Evolutionary conservation across 2,113 vertebrate genomes (phyloP).

Genomic region (Polyodon spathula): DNA sequence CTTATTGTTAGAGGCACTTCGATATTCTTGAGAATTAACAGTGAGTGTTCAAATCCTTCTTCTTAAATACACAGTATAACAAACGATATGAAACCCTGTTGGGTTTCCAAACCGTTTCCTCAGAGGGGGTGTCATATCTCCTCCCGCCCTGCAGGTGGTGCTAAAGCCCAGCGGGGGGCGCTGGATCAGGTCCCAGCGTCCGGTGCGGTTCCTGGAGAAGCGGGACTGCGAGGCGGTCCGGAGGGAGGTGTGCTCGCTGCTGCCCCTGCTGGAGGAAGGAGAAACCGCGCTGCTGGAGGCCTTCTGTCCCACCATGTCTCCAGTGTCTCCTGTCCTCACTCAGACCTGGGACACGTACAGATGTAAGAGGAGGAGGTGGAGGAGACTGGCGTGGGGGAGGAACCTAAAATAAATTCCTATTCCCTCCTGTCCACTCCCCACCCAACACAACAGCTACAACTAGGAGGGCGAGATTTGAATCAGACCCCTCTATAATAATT

Average conservation of each 20-base stretch:
- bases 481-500: too few species aligned
- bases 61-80: background rate
- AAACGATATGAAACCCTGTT: background rate
- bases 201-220: slow-evolving; percentile 23
- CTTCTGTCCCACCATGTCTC: slow-evolving; percentile 33
- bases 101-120: background rate
- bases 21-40: too few species aligned
- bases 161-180: slow-evolving; percentile 37
- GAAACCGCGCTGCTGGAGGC: slow-evolving; percentile 50
- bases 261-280: slow-evolving; percentile 47
- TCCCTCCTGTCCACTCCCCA: too few species aligned
- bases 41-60: too few species aligned
- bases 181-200: slow-evolving; percentile 28
- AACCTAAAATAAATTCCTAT: too few species aligned
- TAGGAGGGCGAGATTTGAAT: too few species aligned
- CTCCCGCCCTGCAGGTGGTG: slow-evolving; percentile 32
- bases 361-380: too few species aligned
- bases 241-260: slow-evolving; percentile 19
- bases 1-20: too few species aligned
- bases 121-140: background rate
- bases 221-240: slow-evolving; percentile 25
- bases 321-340: background rate
- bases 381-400: slow-evolving; percentile 36
- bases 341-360: slow-evolving; percentile 9
- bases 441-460: too few species aligned